Evolutionary conservation across 2,888 invertebrate species (phyloP).

Genomic region (Drosophila rubida): DNA sequence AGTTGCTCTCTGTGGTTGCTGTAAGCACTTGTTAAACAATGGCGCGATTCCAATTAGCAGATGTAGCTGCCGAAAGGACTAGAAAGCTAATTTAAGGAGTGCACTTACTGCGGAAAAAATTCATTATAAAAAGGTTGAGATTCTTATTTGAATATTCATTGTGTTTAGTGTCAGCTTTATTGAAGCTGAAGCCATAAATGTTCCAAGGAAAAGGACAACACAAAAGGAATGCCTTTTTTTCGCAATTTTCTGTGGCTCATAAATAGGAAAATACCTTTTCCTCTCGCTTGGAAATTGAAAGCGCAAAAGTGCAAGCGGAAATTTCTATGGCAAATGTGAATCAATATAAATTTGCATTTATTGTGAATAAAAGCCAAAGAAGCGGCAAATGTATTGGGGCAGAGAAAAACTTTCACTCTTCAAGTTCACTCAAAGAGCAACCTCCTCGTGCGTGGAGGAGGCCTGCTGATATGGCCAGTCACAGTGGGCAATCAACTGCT

Average conservation of each 20-base stretch:
- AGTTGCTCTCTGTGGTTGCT: conserved; percentile 19
- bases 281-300: neutral
- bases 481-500: conserved; percentile 46
- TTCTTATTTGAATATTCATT: neutral
- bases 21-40: conserved; percentile 21
- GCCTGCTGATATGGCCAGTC: conserved; percentile 31
- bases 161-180: neutral
- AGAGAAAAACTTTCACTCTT: conserved; percentile 33
- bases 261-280: neutral
- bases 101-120: neutral
- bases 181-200: neutral
- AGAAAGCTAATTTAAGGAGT: neutral
- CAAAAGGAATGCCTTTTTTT: neutral
- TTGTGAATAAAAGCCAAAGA: conserved; percentile 13
- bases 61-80: neutral
- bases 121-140: neutral
- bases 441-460: neutral
- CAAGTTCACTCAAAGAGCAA: conserved; percentile 9
- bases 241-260: neutral
- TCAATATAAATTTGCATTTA: conserved; percentile 18
- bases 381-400: conserved; percentile 25
- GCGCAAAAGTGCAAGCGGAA: conserved; percentile 9
- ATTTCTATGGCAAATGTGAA: conserved; percentile 3
- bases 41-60: conserved; percentile 3
- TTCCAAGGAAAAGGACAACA: neutral